phyloP scores from a whole-genome alignment of 53 echinoderm and acorn worm species.

The Holothuria leucospilota region DNA sequence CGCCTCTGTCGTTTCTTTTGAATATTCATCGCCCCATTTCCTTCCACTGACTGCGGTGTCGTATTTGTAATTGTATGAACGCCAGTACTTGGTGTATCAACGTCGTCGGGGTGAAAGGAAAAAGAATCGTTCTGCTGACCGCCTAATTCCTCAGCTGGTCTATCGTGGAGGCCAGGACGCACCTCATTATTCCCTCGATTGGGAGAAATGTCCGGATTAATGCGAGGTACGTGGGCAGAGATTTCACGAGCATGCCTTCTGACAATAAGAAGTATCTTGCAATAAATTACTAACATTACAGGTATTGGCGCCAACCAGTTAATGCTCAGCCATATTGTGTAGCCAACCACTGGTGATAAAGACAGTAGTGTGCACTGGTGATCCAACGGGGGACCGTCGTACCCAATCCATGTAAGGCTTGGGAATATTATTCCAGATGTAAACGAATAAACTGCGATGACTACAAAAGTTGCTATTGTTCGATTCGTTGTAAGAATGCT shows the following conservation, averaged over 20 bases:
- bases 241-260: constrained; percentile 30
- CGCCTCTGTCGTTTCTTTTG: not conserved
- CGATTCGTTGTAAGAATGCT: constrained; percentile 29
- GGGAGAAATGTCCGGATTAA: too few species aligned
- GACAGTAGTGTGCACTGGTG: constrained; percentile 13
- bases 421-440: constrained; percentile 38
- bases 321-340: constrained; percentile 9
- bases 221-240: constrained; percentile 8
- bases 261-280: constrained; percentile 16
- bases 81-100: too few species aligned
- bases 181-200: too few species aligned
- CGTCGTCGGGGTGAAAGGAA: too few species aligned
- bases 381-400: not conserved
- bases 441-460: constrained; percentile 18
- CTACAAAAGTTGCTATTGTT: not conserved
- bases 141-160: too few species aligned
- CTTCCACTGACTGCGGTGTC: too few species aligned
- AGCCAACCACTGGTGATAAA: constrained; percentile 18
- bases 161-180: too few species aligned
- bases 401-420: constrained; percentile 32
- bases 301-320: constrained; percentile 36
- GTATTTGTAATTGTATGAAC: too few species aligned
- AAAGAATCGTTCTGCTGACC: too few species aligned
- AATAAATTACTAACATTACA: constrained; percentile 32
- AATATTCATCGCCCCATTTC: too few species aligned